These are phyloP conservation scores for Chaenogobius annularis DNA, from an alignment of 2,113 vertebrate genomes.

Conservation along the genomic window DNA sequence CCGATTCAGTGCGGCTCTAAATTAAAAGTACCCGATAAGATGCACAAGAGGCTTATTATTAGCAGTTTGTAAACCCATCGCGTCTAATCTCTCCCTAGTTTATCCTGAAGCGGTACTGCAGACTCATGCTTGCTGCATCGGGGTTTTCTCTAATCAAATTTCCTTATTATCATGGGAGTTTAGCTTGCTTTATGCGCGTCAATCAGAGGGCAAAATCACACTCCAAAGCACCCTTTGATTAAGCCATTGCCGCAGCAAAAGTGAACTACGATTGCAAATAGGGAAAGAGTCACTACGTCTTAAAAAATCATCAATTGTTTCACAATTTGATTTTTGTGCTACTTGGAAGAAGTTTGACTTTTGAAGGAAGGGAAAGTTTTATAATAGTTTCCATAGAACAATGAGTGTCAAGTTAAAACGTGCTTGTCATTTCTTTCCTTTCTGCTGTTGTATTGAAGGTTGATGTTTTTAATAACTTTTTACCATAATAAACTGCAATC, in stretches of 20 bases:
- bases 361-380: not conserved
- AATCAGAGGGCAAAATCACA: not conserved
- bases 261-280: not conserved
- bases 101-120: not conserved
- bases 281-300: not conserved
- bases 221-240: not conserved
- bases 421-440: too few relatives aligned
- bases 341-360: not conserved
- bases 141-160: not conserved
- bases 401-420: not conserved
- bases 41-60: conserved; percentile 1
- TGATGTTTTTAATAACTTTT: too few relatives aligned
- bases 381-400: not conserved
- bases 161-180: not conserved
- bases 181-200: not conserved
- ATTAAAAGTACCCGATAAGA: conserved; percentile 3
- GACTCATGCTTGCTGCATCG: not conserved
- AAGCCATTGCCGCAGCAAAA: not conserved
- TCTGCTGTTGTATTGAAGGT: too few relatives aligned
- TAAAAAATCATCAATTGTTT: not conserved
- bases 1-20: not conserved
- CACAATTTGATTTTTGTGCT: not conserved
- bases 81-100: conserved; percentile 1
- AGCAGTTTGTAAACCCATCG: not conserved
- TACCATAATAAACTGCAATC: too few relatives aligned